Percentiles rank a stretch among this genome's conserved stretches.
These are phyloP conservation scores for Brachyistius frenatus DNA, from an alignment of 2,113 vertebrate species.

Conservation along the genomic window DNA sequence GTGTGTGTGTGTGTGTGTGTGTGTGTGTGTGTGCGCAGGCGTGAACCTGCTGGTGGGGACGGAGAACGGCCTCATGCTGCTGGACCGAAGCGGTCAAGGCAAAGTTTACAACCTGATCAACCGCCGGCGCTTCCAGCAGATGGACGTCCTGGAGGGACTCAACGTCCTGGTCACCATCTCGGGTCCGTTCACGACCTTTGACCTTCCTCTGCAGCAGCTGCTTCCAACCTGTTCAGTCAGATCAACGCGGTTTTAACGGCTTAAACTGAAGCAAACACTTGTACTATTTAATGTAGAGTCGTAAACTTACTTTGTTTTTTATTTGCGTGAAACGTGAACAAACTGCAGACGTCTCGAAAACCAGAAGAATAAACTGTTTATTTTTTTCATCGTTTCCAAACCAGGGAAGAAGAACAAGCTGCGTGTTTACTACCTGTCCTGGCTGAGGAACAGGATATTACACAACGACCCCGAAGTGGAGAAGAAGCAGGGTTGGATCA, in stretches of 20 bases:
- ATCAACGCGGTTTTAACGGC: too few species aligned
- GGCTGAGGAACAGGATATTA: slow-evolving; percentile 97
- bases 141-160: slow-evolving; percentile 98
- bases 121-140: slow-evolving; percentile 96
- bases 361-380: neutral
- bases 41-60: slow-evolving; percentile 98
- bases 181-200: slow-evolving; percentile 76
- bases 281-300: too few species aligned
- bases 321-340: too few species aligned
- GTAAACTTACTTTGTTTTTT: too few species aligned
- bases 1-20: slow-evolving; percentile 85
- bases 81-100: slow-evolving; percentile 97
- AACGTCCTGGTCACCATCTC: slow-evolving; percentile 99
- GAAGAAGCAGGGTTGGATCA: slow-evolving; percentile 99
- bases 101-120: slow-evolving; percentile 99
- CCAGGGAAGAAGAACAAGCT: slow-evolving; percentile 99
- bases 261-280: too few species aligned
- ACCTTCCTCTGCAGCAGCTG: neutral
- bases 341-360: too few species aligned
- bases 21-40: slow-evolving; percentile 80
- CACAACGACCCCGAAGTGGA: slow-evolving; percentile 99
- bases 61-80: slow-evolving; percentile 97
- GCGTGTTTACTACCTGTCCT: slow-evolving; percentile 98
- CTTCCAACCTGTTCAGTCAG: too few species aligned
- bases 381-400: neutral